Evolutionary conservation across 2,113 vertebrate genomes (phyloP).

Genomic region (Stigmatopora nigra): DNA sequence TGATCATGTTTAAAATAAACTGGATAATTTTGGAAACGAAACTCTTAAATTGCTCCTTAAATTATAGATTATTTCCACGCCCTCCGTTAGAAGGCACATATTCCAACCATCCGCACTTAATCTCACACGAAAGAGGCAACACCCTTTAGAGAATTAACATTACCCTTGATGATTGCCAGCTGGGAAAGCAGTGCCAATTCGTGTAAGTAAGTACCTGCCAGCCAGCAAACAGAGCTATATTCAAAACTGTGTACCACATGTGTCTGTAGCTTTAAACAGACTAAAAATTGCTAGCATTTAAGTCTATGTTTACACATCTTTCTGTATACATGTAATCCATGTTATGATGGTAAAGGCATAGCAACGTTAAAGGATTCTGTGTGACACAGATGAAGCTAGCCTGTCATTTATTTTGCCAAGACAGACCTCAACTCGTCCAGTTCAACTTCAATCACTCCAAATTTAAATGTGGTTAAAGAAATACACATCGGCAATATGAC

Average conservation of each 20-base stretch:
- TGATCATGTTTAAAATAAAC: neutral
- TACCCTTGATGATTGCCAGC: constrained; percentile 42
- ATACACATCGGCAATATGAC: neutral
- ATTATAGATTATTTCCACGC: constrained; percentile 6
- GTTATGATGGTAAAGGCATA: constrained; percentile 35
- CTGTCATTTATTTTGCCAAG: constrained; percentile 24
- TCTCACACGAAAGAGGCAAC: constrained; percentile 45
- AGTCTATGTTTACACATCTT: constrained; percentile 41
- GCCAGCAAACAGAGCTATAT: constrained; percentile 8
- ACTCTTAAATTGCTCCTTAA: neutral
- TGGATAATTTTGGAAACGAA: neutral
- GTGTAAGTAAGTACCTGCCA: constrained; percentile 19
- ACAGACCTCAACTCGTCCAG: constrained; percentile 14
- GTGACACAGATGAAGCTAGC: constrained; percentile 26
- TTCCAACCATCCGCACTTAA: constrained; percentile 29
- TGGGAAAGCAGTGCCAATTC: constrained; percentile 50
- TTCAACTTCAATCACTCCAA: constrained; percentile 21
- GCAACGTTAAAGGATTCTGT: constrained; percentile 21
- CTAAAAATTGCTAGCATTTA: constrained; percentile 45
- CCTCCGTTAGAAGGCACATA: constrained; percentile 1
- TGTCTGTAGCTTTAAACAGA: constrained; percentile 30
- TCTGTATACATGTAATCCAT: constrained; percentile 13
- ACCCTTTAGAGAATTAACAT: constrained; percentile 43
- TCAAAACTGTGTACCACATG: constrained; percentile 8
- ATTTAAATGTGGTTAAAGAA: constrained; percentile 12